Evolutionary conservation across 2,797 vertebrate genomes (phyloP).

Genomic region (Paguma larvata): DNA sequence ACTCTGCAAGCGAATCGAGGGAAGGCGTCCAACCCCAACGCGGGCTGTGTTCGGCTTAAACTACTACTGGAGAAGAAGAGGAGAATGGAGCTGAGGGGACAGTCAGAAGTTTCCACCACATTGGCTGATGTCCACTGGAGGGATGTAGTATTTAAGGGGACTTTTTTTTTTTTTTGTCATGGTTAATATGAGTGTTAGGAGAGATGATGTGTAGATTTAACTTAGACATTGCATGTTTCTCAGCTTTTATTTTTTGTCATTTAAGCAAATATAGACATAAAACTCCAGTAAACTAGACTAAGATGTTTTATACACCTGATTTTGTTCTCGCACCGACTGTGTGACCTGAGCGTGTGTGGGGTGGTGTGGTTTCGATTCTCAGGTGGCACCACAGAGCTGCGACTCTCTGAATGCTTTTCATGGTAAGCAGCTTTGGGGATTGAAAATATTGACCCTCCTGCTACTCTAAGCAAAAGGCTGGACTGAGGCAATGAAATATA

Average conservation of each 20-base stretch:
- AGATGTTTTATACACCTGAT: background rate
- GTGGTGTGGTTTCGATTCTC: background rate
- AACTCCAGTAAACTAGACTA: background rate
- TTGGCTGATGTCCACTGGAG: background rate
- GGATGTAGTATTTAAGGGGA: background rate
- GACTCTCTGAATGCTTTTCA: background rate
- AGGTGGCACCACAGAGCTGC: background rate
- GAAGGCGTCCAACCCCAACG: background rate
- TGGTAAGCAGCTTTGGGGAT: background rate
- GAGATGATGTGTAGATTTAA: background rate
- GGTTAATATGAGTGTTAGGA: background rate
- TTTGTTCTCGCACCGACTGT: background rate
- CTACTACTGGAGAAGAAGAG: background rate
- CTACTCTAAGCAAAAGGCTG: background rate
- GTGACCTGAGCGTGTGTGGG: background rate
- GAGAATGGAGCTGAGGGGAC: background rate
- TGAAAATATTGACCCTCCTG: background rate
- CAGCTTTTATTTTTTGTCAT: background rate
- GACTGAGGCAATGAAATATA: background rate
- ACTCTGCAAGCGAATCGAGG: background rate
- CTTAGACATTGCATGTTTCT: background rate
- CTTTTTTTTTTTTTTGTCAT: background rate
- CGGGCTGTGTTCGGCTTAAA: background rate
- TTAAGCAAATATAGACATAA: background rate
- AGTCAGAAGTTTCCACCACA: background rate